Percentiles rank a stretch among this genome's conserved stretches.
Evolutionary conservation across 2,888 invertebrate genomes (phyloP).

Genomic region (Thera britannica): DNA sequence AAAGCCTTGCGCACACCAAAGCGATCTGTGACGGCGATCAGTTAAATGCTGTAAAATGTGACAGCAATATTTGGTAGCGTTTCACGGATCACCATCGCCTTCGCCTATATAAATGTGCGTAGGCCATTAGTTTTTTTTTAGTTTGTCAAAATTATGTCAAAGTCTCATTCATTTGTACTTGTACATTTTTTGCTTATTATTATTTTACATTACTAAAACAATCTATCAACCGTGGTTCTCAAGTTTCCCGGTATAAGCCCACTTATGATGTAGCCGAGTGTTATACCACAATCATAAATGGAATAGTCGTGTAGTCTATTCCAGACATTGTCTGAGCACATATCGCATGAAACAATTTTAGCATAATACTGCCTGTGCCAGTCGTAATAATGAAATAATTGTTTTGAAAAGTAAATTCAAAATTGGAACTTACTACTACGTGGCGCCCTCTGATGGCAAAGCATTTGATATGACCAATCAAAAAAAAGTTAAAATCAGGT

Average conservation of each 20-base stretch:
- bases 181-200: not conserved
- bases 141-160: too few relatives aligned
- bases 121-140: too few relatives aligned
- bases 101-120: too few relatives aligned
- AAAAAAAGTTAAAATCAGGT: too few relatives aligned
- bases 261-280: slow-evolving; percentile 12
- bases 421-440: not conserved
- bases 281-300: slow-evolving; percentile 30
- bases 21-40: too few relatives aligned
- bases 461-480: too few relatives aligned
- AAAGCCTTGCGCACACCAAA: too few relatives aligned
- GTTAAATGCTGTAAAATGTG: too few relatives aligned
- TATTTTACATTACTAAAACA: not conserved
- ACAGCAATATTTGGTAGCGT: too few relatives aligned
- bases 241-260: slow-evolving; percentile 16
- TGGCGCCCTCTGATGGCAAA: not conserved
- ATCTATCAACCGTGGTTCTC: slow-evolving; percentile 8
- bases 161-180: too few relatives aligned
- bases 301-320: slow-evolving; percentile 31
- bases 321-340: slow-evolving; percentile 10
- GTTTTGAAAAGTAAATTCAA: slow-evolving; percentile 5
- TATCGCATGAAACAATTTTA: slow-evolving; percentile 25
- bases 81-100: too few relatives aligned
- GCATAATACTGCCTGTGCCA: slow-evolving; percentile 9
- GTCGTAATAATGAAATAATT: slow-evolving; percentile 24